These are phyloP conservation scores for Diadophis punctatus DNA, from an alignment of 2,113 vertebrate species.

Conservation along the genomic window DNA sequence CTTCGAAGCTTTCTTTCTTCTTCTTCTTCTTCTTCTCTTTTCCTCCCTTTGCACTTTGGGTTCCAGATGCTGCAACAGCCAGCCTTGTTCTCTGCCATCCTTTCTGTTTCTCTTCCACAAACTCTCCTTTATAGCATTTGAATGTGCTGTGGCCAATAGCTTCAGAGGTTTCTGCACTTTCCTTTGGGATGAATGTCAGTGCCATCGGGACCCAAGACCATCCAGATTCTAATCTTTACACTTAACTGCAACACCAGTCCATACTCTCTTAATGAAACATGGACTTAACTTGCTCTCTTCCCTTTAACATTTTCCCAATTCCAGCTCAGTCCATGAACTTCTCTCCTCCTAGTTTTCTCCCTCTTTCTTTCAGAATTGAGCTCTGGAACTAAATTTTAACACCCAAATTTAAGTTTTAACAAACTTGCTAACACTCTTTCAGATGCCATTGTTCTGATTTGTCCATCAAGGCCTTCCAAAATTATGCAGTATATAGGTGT, in stretches of 20 bases:
- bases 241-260: background rate
- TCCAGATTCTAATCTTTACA: background rate
- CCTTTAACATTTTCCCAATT: background rate
- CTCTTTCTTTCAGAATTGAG: background rate
- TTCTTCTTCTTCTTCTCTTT: background rate
- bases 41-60: background rate
- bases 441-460: background rate
- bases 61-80: background rate
- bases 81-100: background rate
- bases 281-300: background rate
- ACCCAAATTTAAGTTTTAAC: background rate
- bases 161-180: background rate
- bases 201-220: background rate
- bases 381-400: background rate
- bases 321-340: background rate
- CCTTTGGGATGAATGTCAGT: background rate
- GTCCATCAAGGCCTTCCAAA: background rate
- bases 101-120: background rate
- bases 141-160: background rate
- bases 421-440: background rate
- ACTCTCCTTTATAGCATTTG: background rate
- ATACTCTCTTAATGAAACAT: background rate
- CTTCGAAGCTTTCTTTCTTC: background rate
- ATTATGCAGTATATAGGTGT: background rate
- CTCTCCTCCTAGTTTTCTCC: background rate